Evolutionary conservation across 2,113 vertebrate species (phyloP), one percentile per base, ranked within the genome.

Genomic region (Mesocricetus auratus): DNA sequence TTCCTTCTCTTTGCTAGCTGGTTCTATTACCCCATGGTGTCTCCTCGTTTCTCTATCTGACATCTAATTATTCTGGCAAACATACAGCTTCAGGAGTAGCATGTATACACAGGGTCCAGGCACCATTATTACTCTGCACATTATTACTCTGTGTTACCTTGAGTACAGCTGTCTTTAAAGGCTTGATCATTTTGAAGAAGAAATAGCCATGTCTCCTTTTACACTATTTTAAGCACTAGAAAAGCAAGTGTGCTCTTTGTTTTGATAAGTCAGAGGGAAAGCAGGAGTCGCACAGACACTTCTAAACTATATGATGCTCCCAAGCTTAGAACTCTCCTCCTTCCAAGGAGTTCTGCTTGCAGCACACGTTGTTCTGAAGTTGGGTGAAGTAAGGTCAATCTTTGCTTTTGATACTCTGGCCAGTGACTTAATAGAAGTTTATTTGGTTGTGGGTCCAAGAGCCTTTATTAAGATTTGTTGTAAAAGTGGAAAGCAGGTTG

Each of bases 391-490:
- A 71, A 77, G 12, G 36, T 71, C n/a, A 85, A 19, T n/a, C 26
- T 47, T 81, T 94, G 79, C 33, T 81, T 94, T 91, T 93, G 36
- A 77, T 86, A 96, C 33, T 89, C n/a, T 60, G 3, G 8, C 62
- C 69, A 93, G 5, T 87, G 36, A 79, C 36, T 91, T 93, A 74
- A 39, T 83, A 95, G 58, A 95, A 75, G 71, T 92, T 24, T 11
- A 69, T 79, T 91, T 94, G 47, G 82, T 96, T 74, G 26, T 86
- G 21, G 19, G 19, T 16, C 39, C 93, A 60, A 31, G 12, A 73
- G 12, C 53, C 33, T 95, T 89, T 73, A 66, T 79, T 94, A 75
- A 75, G 21, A 47, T 82, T 22, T 92, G 31, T 89, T 94, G 79
- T 60, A 77, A 93, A 93, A 90, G 17, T 81, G 86, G 50, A 60